Conservation (phyloP, 2,113 vertebrate species). For the Probosciger aterrimus region DNA sequence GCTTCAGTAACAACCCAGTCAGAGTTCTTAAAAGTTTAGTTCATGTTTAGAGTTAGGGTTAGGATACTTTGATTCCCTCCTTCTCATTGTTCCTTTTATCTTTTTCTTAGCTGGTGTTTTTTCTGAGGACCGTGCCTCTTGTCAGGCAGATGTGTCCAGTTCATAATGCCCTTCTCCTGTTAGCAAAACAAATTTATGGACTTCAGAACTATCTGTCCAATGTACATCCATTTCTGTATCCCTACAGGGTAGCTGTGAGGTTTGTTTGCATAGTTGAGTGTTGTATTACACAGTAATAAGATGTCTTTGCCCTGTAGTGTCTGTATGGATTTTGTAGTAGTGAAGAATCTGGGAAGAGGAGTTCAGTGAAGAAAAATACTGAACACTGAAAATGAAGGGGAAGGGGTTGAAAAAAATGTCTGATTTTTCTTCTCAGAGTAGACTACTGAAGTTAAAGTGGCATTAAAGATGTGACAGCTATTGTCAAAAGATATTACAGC, state of each 20-base stretch:
- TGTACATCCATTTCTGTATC: background rate
- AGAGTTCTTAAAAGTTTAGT: background rate
- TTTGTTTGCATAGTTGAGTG: background rate
- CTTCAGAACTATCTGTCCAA: background rate
- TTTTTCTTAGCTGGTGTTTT: background rate
- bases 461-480: background rate
- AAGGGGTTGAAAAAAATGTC: background rate
- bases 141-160: rapidly evolving
- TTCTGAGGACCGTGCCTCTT: background rate
- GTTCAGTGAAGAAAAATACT: background rate
- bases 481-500: background rate
- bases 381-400: background rate
- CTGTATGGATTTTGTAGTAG: background rate
- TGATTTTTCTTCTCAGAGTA: background rate
- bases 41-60: background rate
- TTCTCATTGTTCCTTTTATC: background rate
- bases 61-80: background rate
- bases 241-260: background rate
- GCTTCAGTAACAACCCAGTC: background rate
- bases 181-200: background rate
- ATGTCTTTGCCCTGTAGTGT: background rate
- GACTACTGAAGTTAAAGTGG: background rate
- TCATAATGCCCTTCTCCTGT: background rate
- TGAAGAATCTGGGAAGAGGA: background rate
- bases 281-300: background rate